Conservation (phyloP, 1,140 invertebrate genomes). For the Drosophila burlai region DNA sequence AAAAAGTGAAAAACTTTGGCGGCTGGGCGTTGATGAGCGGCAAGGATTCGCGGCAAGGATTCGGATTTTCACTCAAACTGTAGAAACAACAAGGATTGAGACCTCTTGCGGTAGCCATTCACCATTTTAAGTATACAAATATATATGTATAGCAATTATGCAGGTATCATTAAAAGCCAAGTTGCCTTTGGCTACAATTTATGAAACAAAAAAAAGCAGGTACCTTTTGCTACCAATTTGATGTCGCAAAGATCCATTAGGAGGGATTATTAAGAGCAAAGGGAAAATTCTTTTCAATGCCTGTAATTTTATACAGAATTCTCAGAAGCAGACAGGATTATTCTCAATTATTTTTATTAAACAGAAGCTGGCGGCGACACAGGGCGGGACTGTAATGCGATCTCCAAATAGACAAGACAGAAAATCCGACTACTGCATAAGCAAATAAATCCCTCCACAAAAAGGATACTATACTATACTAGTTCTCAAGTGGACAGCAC, state of each 20-base stretch:
- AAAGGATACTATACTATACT: conserved; percentile 5
- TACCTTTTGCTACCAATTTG: conserved; percentile 28
- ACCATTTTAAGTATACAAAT: conserved; percentile 47
- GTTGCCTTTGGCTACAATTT: conserved; percentile 40
- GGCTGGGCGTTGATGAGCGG: conserved; percentile 74
- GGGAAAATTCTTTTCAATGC: conserved; percentile 1
- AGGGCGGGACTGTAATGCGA: conserved; percentile 47
- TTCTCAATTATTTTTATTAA: conserved; percentile 33
- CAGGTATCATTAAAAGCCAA: conserved; percentile 70
- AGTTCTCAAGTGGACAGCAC: conserved; percentile 36
- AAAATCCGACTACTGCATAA: conserved; percentile 32
- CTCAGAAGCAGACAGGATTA: conserved; percentile 5
- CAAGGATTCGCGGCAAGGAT: conserved; percentile 40
- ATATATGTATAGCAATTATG: conserved; percentile 40
- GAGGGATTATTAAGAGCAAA: neutral
- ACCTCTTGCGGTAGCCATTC: conserved; percentile 43
- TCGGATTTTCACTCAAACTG: conserved; percentile 27
- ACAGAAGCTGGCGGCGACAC: conserved; percentile 20
- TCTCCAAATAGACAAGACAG: conserved; percentile 26
- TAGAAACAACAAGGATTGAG: conserved; percentile 9
- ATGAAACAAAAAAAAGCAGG: conserved; percentile 7
- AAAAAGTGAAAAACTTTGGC: conserved; percentile 81
- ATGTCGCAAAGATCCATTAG: conserved; percentile 4
- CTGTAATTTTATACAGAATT: conserved; percentile 20
- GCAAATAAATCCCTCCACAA: conserved; percentile 32